phyloP scores from a whole-genome alignment of 1,140 invertebrate species.

The Parapsyche elsis region DNA sequence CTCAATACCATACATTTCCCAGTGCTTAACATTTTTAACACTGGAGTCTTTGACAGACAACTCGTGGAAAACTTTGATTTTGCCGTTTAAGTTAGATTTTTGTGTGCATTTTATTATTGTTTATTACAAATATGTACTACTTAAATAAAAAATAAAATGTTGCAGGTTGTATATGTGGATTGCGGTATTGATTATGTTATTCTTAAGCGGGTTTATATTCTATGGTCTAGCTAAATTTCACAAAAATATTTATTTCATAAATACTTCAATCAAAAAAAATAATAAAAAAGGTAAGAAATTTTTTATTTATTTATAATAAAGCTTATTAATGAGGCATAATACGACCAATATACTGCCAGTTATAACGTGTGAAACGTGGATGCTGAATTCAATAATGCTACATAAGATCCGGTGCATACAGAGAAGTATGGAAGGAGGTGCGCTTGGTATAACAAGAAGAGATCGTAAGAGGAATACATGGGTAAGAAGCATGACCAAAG shows the following conservation, averaged over 20 bases:
- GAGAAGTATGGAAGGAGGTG: not conserved
- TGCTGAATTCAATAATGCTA: no score
- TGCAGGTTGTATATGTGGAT: slow-evolving; percentile 73
- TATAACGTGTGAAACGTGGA: no score
- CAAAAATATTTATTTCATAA: slow-evolving; percentile 57
- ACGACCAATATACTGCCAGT: no score
- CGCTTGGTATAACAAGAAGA: no score
- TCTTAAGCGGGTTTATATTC: slow-evolving; percentile 70
- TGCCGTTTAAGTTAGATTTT: slow-evolving; percentile 76
- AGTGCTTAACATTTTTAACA: slow-evolving; percentile 85
- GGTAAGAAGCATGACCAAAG: no score
- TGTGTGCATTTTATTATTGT: slow-evolving; percentile 15
- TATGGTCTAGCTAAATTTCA: slow-evolving; percentile 67
- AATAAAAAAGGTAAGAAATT: not conserved
- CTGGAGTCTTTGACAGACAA: slow-evolving; percentile 82
- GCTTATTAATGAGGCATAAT: no score
- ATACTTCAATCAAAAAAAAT: not conserved
- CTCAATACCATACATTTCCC: slow-evolving; percentile 80
- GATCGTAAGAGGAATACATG: no score
- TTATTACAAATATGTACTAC: slow-evolving; percentile 45
- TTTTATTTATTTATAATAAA: not conserved
- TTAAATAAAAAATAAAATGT: slow-evolving; percentile 10
- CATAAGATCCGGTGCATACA: not conserved
- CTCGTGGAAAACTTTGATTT: slow-evolving; percentile 83
- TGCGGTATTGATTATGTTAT: slow-evolving; percentile 69